These are phyloP conservation scores for Rhincodon typus DNA, from an alignment of 2,797 vertebrate species.

Conservation along the genomic window DNA sequence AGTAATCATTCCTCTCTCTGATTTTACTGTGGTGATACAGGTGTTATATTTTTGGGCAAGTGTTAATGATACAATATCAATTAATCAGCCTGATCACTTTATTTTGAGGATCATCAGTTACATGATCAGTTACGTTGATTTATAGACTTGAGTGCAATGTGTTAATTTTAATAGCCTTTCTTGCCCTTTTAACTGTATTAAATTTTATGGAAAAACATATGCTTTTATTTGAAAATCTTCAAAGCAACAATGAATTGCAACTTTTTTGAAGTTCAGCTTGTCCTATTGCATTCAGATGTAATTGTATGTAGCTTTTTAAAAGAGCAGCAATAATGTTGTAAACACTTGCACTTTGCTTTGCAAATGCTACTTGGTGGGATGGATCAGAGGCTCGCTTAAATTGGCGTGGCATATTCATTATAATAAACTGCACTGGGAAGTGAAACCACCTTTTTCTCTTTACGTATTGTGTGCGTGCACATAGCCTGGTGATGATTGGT, in stretches of 20 bases:
- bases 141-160: background rate
- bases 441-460: background rate
- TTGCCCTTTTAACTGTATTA: background rate
- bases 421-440: background rate
- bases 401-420: background rate
- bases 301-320: background rate
- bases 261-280: background rate
- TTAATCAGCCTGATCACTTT: background rate
- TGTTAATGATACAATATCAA: background rate
- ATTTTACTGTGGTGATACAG: background rate
- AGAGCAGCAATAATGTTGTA: background rate
- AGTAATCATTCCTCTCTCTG: background rate
- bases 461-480: background rate
- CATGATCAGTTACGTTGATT: too few relatives aligned
- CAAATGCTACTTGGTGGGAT: background rate
- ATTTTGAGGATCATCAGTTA: too few relatives aligned
- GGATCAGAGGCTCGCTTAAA: too few relatives aligned
- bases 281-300: background rate
- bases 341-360: background rate
- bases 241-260: background rate
- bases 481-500: background rate
- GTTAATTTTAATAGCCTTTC: background rate
- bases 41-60: background rate
- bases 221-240: background rate
- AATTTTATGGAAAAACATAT: background rate